Conservation (phyloP, 2,888 invertebrate species). For the Vandiemenella viatica region DNA sequence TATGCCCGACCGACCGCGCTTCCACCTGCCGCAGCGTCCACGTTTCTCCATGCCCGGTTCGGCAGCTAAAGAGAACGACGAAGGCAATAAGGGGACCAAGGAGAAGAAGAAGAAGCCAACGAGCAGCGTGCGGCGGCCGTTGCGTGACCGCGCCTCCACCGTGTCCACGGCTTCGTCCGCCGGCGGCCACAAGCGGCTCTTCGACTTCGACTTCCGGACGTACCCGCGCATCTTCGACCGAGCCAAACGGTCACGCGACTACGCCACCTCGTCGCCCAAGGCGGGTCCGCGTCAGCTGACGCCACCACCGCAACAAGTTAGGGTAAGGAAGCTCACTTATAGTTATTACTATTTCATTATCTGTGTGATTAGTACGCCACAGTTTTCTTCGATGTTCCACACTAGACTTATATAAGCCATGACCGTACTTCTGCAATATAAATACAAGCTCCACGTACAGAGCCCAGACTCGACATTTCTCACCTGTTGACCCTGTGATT, state of each 20-base stretch:
- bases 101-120: slow-evolving; percentile 2
- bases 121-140: slow-evolving; percentile 14
- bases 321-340: too few relatives aligned
- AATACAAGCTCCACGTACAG: too few relatives aligned
- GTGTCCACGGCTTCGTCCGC: slow-evolving; percentile 26
- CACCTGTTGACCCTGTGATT: too few relatives aligned
- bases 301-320: slow-evolving; percentile 53
- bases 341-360: too few relatives aligned
- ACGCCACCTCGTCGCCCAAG: slow-evolving; percentile 35
- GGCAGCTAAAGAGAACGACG: slow-evolving; percentile 40
- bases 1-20: slow-evolving; percentile 37
- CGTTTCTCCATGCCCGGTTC: slow-evolving; percentile 13
- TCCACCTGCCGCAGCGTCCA: slow-evolving; percentile 28
- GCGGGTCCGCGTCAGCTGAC: slow-evolving; percentile 32
- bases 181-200: slow-evolving; percentile 39
- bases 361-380: too few relatives aligned
- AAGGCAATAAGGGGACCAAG: slow-evolving; percentile 34
- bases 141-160: slow-evolving; percentile 11
- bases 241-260: slow-evolving; percentile 26
- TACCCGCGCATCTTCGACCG: slow-evolving; percentile 51
- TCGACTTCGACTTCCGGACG: slow-evolving; percentile 59
- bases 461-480: too few relatives aligned
- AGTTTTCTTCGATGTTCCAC: too few relatives aligned
- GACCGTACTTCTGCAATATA: too few relatives aligned
- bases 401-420: too few relatives aligned